Base-by-base conservation (phyloP, 2,888 invertebrate species). In the Busseola fusca region DNA sequence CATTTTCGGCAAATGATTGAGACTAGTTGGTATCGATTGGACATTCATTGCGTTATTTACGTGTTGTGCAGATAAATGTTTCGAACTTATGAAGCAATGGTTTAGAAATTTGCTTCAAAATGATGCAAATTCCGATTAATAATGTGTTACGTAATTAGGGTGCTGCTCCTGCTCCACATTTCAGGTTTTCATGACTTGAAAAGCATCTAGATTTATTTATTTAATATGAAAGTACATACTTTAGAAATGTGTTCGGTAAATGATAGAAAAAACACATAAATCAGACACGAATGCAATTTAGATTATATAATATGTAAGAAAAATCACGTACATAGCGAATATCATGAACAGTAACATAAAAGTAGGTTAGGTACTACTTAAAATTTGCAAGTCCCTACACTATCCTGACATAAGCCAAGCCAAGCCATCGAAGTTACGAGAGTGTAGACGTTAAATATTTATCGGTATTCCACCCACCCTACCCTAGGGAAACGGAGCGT, bases 401-500 rank as follows among this genome's bases (percentile, higher is more conserved):
- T 73, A n/a, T 37, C 42, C 42, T 42, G 27, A 37, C 27, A 3
- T 7, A 14, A 27, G 10, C 25, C 30, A 10, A n/a, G 27, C 40
- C 34, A 60, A 73, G 21, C 74, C 14, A 3, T 14, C 14, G 5
- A 72, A 40, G 65, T 65, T 56, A 34, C 25, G 14, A 45, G 42
- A 40, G 30, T 16, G 21, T 57, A 18, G n/a, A 42, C 12, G 18
- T 75, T 37, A 67, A 67, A 50, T 75, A 67, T 58, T 75, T n/a
- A 75, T 50, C 2, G 74, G n/a, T 48, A 27, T 40, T 40, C 27
- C n/a, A 10, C 18, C 25, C n/a, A 27, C n/a, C n/a, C n/a, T n/a
- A n/a, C n/a, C n/a, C n/a, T n/a, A 16, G 18, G 30, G 27, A 50
- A 42, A 18, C 25, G 7, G 40, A 14, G 10, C 37, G 6, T n/a